Evolutionary conservation across 2,888 invertebrate genomes (phyloP), one percentile per base, ranked within the genome.

Genomic region (Nebria brevicollis): DNA sequence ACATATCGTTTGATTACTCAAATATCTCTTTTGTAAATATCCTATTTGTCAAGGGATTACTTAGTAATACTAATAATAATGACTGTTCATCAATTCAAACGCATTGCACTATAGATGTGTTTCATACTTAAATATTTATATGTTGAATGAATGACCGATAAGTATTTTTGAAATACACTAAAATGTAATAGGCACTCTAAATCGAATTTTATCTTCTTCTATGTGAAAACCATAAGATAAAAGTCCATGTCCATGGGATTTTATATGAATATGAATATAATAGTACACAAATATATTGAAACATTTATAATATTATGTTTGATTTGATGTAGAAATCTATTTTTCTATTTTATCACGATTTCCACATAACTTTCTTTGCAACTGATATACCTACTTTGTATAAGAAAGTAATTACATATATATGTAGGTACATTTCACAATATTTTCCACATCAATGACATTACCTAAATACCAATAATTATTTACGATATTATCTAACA

Each of bases 401-500:
- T 54, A 54, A 54, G 54, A 54, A 54, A 54, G 54, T 54, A 11
- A 54, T 54, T 2, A 20, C 0, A 20, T 20, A 20, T 20, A 20
- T 20, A 54, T 34, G 34, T 34, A 34, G 34, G 8, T 54, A 11
- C 11, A 54, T 54, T 54, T 8, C 54, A 54, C 13, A 54, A 54
- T 54, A 54, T 54, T 54, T 54, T 54, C 54, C 54, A 54, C 54
- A 54, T 54, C 54, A 54, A 1, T 54, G 54, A 43, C 70, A 70
- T 77, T 78, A 73, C 73, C 70, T 77, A 72, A 64, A 73, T 68
- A 77, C 70, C 70, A 77, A 77, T 78, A 73, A 73, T 54, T 42
- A 54, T 72, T 54, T 77, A 43, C 72, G 64, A 77, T 77, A 72
- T 54, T 72, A 77, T 77, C 68, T 5, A 43, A 42, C 34, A 11